Evolutionary conservation across 2,888 invertebrate genomes (phyloP).

Genomic region (Caenorhabditis wallacei): DNA sequence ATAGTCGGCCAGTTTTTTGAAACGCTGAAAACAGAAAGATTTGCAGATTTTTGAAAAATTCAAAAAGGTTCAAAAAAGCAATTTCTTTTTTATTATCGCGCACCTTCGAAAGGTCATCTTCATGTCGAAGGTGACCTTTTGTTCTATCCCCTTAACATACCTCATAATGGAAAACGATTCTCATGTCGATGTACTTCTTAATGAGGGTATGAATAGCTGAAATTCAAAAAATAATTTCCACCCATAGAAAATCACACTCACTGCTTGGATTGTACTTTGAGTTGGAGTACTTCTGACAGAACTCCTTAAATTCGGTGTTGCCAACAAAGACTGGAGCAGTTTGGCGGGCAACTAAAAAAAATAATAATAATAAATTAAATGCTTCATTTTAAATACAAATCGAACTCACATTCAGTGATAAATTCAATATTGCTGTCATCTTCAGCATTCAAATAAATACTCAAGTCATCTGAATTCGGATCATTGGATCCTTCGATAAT

Average conservation of each 20-base stretch:
- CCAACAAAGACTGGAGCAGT: conserved; percentile 25
- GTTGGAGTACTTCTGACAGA: conserved; percentile 32
- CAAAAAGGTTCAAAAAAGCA: no score
- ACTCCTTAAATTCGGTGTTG: conserved; percentile 35
- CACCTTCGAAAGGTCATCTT: no score
- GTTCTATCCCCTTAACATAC: no score
- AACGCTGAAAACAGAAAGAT: conserved; percentile 20
- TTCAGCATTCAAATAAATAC: background rate
- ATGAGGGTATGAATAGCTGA: conserved; percentile 24
- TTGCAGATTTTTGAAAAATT: background rate
- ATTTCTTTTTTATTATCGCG: no score
- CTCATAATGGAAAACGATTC: conserved; percentile 47
- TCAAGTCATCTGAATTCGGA: conserved; percentile 22
- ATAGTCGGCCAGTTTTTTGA: conserved; percentile 38
- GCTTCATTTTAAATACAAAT: background rate
- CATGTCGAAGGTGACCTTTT: no score
- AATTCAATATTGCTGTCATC: background rate
- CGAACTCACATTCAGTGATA: conserved; percentile 25
- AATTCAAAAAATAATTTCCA: background rate
- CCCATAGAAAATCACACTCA: background rate
- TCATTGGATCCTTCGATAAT: background rate
- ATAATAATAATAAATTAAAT: background rate
- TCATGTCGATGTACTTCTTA: conserved; percentile 38
- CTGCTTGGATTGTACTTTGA: conserved; percentile 23
- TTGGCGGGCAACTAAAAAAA: conserved; percentile 42